These are phyloP conservation scores for Diadegma fenestrale DNA, from an alignment of 2,888 invertebrate genomes.

Conservation along the genomic window DNA sequence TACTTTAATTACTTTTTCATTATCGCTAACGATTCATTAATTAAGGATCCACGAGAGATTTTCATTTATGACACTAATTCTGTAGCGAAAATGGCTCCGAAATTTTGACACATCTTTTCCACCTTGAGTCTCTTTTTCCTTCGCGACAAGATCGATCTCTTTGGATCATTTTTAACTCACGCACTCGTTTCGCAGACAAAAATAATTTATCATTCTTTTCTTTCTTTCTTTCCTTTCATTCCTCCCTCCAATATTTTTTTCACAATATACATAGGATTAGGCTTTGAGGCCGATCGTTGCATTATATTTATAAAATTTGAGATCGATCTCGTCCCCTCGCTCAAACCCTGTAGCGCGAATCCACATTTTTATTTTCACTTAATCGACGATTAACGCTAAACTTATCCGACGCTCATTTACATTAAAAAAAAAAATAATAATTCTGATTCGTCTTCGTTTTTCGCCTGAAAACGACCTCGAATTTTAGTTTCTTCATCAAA, in stretches of 20 bases:
- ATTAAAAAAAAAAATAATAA: too few relatives aligned
- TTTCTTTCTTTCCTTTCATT: slow-evolving; percentile 8
- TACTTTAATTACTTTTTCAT: slow-evolving; percentile 12
- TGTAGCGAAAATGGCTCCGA: slow-evolving; percentile 5
- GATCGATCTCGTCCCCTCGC: slow-evolving; percentile 59
- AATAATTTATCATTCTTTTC: slow-evolving; percentile 56
- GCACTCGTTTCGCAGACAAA: slow-evolving; percentile 50
- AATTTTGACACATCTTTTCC: slow-evolving; percentile 33
- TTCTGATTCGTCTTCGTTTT: too few relatives aligned
- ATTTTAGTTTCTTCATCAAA: too few relatives aligned
- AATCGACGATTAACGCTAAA: not conserved
- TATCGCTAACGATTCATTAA: slow-evolving; percentile 28
- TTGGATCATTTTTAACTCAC: slow-evolving; percentile 16
- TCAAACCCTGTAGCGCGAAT: slow-evolving; percentile 67
- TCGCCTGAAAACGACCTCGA: too few relatives aligned
- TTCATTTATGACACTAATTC: slow-evolving; percentile 15
- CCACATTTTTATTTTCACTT: slow-evolving; percentile 39
- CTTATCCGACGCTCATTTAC: slow-evolving; percentile 15
- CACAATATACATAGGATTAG: slow-evolving; percentile 37
- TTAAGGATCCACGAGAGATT: slow-evolving; percentile 45
- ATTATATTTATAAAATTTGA: slow-evolving; percentile 8
- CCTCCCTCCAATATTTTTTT: slow-evolving; percentile 14
- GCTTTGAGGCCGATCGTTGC: slow-evolving; percentile 55
- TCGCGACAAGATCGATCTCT: slow-evolving; percentile 54
- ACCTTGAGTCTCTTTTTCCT: slow-evolving; percentile 2